phyloP scores from a whole-genome alignment of 2,888 invertebrate genomes.

The Lepetodrilus schrolli region DNA sequence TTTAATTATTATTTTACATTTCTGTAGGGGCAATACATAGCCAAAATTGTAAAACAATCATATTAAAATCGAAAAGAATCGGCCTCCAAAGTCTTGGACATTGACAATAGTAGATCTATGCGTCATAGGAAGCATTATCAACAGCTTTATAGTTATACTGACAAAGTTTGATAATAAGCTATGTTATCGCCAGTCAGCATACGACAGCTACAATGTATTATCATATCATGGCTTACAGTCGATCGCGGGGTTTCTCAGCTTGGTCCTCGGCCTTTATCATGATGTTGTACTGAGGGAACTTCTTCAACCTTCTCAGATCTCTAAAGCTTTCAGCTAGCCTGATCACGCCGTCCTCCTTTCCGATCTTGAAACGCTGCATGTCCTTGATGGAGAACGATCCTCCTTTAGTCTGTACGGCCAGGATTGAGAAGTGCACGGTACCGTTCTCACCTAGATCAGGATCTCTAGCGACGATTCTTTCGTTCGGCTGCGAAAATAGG shows the following conservation, averaged over 20 bases:
- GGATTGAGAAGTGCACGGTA: constrained; percentile 38
- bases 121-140: too few species aligned
- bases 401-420: constrained; percentile 12
- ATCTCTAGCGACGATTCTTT: constrained; percentile 35
- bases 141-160: too few species aligned
- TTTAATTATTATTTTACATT: too few species aligned
- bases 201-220: too few species aligned
- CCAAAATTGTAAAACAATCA: too few species aligned
- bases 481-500: constrained; percentile 22
- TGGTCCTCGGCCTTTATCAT: constrained; percentile 43
- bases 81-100: too few species aligned
- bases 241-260: constrained; percentile 2
- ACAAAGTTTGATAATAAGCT: too few species aligned
- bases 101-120: too few species aligned
- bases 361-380: constrained; percentile 41
- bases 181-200: too few species aligned
- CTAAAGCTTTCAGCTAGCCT: constrained; percentile 36
- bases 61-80: too few species aligned
- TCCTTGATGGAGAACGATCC: constrained; percentile 38
- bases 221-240: neutral
- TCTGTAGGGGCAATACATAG: too few species aligned
- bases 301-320: constrained; percentile 40
- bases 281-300: constrained; percentile 40
- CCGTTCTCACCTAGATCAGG: constrained; percentile 44
- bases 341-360: constrained; percentile 35